Evolutionary conservation across 2,113 vertebrate genomes (phyloP).

Genomic region (Cyprinodon tularosa): DNA sequence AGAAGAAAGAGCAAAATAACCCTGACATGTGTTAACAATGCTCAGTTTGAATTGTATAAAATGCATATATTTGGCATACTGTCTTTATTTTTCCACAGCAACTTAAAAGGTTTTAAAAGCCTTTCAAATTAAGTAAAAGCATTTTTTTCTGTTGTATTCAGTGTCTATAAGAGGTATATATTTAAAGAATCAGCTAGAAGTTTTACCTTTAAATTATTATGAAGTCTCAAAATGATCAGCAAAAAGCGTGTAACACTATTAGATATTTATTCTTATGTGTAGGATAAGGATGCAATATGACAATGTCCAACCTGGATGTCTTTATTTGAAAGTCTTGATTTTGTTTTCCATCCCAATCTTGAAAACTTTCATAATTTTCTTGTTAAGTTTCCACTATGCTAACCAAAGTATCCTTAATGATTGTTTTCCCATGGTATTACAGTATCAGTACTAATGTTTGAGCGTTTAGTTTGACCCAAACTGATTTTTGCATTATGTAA

Average conservation of each 20-base stretch:
- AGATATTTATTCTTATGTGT: not conserved
- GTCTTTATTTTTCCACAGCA: not conserved
- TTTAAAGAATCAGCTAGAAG: not conserved
- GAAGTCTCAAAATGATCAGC: not conserved
- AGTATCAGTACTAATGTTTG: not conserved
- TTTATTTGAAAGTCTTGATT: not conserved
- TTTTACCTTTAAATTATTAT: not conserved
- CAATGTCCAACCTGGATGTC: not conserved
- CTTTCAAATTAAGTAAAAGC: not conserved
- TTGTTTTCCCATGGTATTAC: not conserved
- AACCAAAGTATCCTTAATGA: not conserved
- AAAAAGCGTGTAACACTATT: not conserved
- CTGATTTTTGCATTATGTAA: not conserved
- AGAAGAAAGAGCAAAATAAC: slow-evolving; percentile 31
- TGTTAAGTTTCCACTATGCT: not conserved
- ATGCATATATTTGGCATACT: slow-evolving; percentile 1
- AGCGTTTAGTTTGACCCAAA: not conserved
- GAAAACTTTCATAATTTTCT: not conserved
- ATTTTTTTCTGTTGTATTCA: not conserved
- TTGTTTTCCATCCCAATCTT: not conserved
- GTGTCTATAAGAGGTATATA: not conserved
- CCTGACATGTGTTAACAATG: slow-evolving; percentile 33
- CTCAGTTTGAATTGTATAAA: slow-evolving; percentile 3
- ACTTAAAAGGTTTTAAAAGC: not conserved
- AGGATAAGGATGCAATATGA: not conserved